Evolutionary conservation across 2,888 invertebrate species (phyloP), one percentile per base, ranked within the genome.

Genomic region (Hypomecis atomaria): DNA sequence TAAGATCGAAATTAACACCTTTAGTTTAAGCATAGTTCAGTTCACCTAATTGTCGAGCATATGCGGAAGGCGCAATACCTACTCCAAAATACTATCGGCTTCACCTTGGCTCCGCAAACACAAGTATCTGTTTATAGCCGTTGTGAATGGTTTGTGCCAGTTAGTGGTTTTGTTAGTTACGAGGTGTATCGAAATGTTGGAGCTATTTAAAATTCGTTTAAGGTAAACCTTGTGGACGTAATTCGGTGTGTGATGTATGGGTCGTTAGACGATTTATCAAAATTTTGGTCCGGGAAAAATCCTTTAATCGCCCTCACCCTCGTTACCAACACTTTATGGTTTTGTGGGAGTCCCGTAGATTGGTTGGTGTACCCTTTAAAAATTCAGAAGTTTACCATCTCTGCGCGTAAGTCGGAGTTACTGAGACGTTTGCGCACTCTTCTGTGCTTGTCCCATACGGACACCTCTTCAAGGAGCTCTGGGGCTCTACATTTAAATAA

Each of bases 81-180:
- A 13, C 23, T 23, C 23, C 23, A 23, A 23, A 23, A 23, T 37
- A 52, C 37, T 44, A 44, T 37, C 10, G 37, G 37, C 44, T 48
- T 54, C 53, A 54, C 67, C 67, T 70, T 67, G 70, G 58, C 44
- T 63, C 59, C 56, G 59, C 61, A 53, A 43, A 55, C 43, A 37
- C 55, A 59, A 42, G 53, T 49, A 55, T 44, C 44, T 37, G 55
- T 56, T 38, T 13, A 9, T 36, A 36, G 45, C 6, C 45, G 34
- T 37, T 45, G 55, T 45, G 66, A 52, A 40, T 40, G 33, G 40
- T 40, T 52, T 33, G 7, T 40, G 40, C n/a, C 40, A 40, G 40
- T n/a, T 52, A 42, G 40, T 42, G 3, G 52, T 52, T 23, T 23
- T 52, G 13, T 52, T 52, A 38, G 40, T 33, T 52, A 33, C 6